Evolutionary conservation across 2,888 invertebrate genomes (phyloP).

Genomic region (Carcina quercana): DNA sequence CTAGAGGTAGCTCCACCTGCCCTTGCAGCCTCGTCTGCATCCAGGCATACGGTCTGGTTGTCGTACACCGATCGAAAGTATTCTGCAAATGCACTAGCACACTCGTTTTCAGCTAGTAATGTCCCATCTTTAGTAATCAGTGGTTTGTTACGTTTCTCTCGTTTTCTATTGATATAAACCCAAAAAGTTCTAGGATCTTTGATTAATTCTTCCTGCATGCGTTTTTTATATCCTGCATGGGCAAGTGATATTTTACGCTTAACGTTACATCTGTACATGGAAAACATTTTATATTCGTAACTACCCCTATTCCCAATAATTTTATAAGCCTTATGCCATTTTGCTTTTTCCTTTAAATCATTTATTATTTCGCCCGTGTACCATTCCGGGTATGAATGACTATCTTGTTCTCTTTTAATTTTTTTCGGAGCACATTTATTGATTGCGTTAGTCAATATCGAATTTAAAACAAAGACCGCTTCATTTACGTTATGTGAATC

Average conservation of each 20-base stretch:
- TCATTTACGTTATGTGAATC: conserved; percentile 2
- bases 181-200: conserved; percentile 15
- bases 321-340: conserved; percentile 14
- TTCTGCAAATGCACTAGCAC: conserved; percentile 9
- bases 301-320: conserved; percentile 1
- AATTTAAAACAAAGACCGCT: conserved; percentile 10
- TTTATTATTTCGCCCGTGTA: conserved; percentile 15
- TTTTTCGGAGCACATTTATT: conserved; percentile 13
- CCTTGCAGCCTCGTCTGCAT: conserved; percentile 1
- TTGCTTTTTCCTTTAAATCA: conserved; percentile 11
- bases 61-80: conserved; percentile 12
- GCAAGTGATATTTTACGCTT: conserved; percentile 7
- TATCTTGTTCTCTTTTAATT: conserved; percentile 3
- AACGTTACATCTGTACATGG: conserved; percentile 5
- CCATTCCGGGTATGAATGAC: conserved; percentile 16
- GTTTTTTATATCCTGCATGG: conserved; percentile 3
- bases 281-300: conserved; percentile 8
- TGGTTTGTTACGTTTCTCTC: neutral
- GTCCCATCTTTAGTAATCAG: conserved; percentile 6
- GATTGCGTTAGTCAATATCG: conserved; percentile 6
- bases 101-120: conserved; percentile 6
- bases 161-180: conserved; percentile 8
- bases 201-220: conserved; percentile 7
- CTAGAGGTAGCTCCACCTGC: neutral
- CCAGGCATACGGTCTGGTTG: conserved; percentile 1